phyloP scores from a whole-genome alignment of 1,140 invertebrate species.

The Hesperophylax magnus region DNA sequence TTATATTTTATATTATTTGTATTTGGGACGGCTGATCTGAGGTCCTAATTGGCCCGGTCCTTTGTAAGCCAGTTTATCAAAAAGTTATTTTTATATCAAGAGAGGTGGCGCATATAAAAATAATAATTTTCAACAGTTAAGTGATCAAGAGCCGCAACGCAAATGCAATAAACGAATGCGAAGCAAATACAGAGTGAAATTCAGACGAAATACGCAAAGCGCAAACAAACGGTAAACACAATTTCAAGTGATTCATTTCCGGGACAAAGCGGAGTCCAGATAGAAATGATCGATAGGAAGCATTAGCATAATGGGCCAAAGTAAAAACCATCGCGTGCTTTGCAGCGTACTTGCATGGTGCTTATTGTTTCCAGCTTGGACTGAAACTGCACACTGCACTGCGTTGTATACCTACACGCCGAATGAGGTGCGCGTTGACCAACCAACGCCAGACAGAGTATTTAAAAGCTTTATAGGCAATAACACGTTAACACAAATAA shows the following conservation, averaged over 20 bases:
- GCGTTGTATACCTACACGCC: too few species aligned
- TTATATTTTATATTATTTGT: too few species aligned
- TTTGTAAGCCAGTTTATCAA: too few species aligned
- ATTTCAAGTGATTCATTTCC: conserved; percentile 33
- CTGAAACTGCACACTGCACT: too few species aligned
- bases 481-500: background rate
- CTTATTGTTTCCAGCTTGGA: conserved; percentile 4
- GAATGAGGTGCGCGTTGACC: too few species aligned
- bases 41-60: too few species aligned
- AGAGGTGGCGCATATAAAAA: too few species aligned
- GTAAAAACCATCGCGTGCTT: conserved; percentile 28
- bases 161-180: conserved; percentile 1
- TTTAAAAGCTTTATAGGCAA: too few species aligned
- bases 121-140: background rate
- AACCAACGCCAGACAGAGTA: too few species aligned
- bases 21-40: too few species aligned
- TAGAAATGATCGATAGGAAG: conserved; percentile 33
- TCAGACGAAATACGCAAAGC: background rate
- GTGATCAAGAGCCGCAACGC: background rate
- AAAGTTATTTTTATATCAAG: too few species aligned
- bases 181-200: background rate
- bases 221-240: background rate
- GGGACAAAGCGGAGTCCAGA: conserved; percentile 26
- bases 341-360: too few species aligned
- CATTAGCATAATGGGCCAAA: conserved; percentile 42